Base-by-base conservation (phyloP, 2,888 invertebrate species). In the Dioctria linearis region DNA sequence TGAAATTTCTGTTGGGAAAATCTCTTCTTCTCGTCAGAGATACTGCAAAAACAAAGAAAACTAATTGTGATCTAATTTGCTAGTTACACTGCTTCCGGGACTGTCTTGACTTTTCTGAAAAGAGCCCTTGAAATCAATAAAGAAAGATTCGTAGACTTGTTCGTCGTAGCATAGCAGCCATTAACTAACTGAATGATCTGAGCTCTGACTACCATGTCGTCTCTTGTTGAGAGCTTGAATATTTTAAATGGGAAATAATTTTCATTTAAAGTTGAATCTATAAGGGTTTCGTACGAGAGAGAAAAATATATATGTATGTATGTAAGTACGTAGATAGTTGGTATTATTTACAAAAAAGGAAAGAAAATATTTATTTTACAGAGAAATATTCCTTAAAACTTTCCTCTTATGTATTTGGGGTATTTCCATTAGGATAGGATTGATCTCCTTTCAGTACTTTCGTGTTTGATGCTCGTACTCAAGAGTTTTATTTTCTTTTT, bases 21-120 rank as follows among this genome's bases (percentile, higher is more conserved):
- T 65, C 6, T 39, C 37, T 61, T 40, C n/a, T 40, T 39, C 65
- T 9, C n/a, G n/a, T 2, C 40, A 2, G 13, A 42, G 13, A 11
- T 67, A 46, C 67, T 67, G 67, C 13, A 43, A 67, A 67, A 67
- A 46, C 67, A 67, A 67, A 67, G 67, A 49, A 67, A 67, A 67
- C 8, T 46, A 67, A 66, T 66, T 66, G 66, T 66, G 66, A 66
- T 66, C 66, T 66, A 66, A 66, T 66, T 66, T 66, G 43, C 40
- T 42, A 40, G 66, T 66, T 66, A 66, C 40, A 66, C 13, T 13
- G 66, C 66, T 66, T 66, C 66, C 66, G 66, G 40, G 66, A 40
- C 66, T 66, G 67, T 13, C 67, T 67, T 13, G 67, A 25, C 42
- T 43, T 40, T 43, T 67, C 4, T 42, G 42, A 39, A 67, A 67